phyloP scores from a whole-genome alignment of 2,888 invertebrate species.

The Eristalis pertinax region DNA sequence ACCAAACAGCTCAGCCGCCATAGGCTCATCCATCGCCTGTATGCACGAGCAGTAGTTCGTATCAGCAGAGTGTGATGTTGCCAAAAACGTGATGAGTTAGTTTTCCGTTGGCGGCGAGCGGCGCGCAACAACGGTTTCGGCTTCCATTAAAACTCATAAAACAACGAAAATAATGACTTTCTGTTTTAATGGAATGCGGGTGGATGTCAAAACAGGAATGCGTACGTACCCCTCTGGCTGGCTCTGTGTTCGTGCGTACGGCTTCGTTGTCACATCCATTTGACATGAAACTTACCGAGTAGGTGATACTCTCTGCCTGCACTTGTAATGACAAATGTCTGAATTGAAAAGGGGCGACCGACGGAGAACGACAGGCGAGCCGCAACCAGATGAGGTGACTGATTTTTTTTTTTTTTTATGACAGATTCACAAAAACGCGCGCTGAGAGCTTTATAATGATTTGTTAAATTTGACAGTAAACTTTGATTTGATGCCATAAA shows the following conservation, averaged over 20 bases:
- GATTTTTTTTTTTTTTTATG: not conserved
- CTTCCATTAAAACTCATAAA: not conserved
- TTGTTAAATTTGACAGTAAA: conserved; percentile 50
- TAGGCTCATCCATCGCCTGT: not conserved
- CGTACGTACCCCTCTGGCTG: too few species aligned
- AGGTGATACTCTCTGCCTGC: conserved; percentile 19
- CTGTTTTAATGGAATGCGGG: conserved; percentile 29
- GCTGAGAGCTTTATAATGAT: conserved; percentile 51
- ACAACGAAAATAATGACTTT: conserved; percentile 20
- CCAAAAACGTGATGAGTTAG: conserved; percentile 48
- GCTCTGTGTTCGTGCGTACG: conserved; percentile 3
- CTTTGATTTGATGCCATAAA: conserved; percentile 41
- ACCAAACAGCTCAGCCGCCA: conserved; percentile 20
- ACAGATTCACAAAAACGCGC: conserved; percentile 22
- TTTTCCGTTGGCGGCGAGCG: conserved; percentile 12
- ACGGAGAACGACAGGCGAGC: not conserved
- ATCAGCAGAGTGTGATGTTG: conserved; percentile 14
- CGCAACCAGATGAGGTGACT: not conserved
- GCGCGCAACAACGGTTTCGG: not conserved
- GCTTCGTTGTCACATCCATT: conserved; percentile 5
- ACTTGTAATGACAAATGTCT: conserved; percentile 34
- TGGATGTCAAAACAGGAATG: conserved; percentile 46
- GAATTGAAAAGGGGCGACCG: conserved; percentile 24
- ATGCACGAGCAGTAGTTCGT: not conserved
- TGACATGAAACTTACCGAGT: conserved; percentile 45